Evolutionary conservation across 2,797 vertebrate genomes (phyloP).

Genomic region (Rallus crepitans): DNA sequence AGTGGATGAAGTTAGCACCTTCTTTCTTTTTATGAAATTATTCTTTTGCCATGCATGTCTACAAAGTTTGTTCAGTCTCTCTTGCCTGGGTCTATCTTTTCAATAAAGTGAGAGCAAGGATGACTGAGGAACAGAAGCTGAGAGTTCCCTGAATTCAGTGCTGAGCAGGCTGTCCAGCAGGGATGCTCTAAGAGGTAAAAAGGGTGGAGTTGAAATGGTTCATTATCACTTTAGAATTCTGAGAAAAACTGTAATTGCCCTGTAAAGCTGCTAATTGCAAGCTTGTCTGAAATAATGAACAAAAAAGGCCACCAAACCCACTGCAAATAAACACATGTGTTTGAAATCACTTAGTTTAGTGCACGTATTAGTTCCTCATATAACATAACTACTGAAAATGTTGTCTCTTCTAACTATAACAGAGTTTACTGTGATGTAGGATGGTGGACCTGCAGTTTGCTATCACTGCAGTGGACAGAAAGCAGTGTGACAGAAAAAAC

Average conservation of each 20-base stretch:
- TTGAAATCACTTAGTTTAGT: not conserved
- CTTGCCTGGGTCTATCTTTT: not conserved
- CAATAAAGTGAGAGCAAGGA: not conserved
- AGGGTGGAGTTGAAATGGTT: not conserved
- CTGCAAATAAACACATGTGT: not conserved
- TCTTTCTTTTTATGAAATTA: not conserved
- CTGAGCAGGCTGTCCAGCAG: not conserved
- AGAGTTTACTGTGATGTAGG: not conserved
- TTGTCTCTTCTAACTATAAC: not conserved
- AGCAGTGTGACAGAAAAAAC: not conserved
- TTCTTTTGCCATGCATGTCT: not conserved
- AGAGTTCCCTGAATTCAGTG: not conserved
- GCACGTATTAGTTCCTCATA: not conserved
- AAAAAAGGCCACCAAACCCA: not conserved
- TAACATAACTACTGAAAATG: not conserved
- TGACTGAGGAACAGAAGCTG: not conserved
- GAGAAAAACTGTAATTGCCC: not conserved
- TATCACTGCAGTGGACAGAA: not conserved
- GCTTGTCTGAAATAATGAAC: not conserved
- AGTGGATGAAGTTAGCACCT: not conserved
- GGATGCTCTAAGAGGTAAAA: not conserved
- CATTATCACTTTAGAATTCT: not conserved
- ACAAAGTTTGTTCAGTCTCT: not conserved
- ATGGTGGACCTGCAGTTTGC: not conserved
- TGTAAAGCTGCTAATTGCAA: not conserved